Evolutionary conservation across 2,888 invertebrate genomes (phyloP).

Genomic region (Cartodere bifasciata): DNA sequence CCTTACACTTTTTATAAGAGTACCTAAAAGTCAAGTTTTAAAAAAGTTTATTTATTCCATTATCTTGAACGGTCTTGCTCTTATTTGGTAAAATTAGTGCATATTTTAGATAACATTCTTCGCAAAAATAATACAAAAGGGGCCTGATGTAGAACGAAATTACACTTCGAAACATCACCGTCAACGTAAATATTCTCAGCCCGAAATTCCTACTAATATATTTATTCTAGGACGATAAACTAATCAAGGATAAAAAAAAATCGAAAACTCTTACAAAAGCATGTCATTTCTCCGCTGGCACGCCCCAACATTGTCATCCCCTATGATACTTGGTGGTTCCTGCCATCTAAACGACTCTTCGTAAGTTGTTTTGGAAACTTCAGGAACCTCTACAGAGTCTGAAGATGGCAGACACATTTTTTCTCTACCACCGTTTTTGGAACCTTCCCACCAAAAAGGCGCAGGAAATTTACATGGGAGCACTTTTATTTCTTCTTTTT

Average conservation of each 20-base stretch:
- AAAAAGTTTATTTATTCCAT: too few relatives aligned
- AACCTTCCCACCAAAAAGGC: conserved; percentile 28
- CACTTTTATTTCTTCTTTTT: conserved; percentile 17
- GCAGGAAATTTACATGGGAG: conserved; percentile 20
- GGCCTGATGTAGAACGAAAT: too few relatives aligned
- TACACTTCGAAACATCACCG: too few relatives aligned
- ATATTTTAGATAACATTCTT: too few relatives aligned
- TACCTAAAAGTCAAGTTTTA: too few relatives aligned
- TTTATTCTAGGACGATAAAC: neutral
- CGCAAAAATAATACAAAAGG: too few relatives aligned
- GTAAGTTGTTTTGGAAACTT: neutral
- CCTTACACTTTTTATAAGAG: too few relatives aligned
- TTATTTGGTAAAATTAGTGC: too few relatives aligned
- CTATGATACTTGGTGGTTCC: conserved; percentile 38
- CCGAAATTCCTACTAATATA: too few relatives aligned
- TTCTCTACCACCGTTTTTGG: conserved; percentile 7
- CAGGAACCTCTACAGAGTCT: neutral
- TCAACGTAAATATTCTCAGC: too few relatives aligned
- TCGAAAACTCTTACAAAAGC: conserved; percentile 21
- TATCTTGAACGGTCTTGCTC: too few relatives aligned
- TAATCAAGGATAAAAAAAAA: neutral
- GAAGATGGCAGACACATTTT: conserved; percentile 2
- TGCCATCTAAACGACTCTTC: conserved; percentile 38
- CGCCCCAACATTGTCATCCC: conserved; percentile 23
- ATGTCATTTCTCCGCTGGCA: conserved; percentile 28